Conservation (phyloP, 2,888 invertebrate genomes). For the Trachelus iudaicus region DNA sequence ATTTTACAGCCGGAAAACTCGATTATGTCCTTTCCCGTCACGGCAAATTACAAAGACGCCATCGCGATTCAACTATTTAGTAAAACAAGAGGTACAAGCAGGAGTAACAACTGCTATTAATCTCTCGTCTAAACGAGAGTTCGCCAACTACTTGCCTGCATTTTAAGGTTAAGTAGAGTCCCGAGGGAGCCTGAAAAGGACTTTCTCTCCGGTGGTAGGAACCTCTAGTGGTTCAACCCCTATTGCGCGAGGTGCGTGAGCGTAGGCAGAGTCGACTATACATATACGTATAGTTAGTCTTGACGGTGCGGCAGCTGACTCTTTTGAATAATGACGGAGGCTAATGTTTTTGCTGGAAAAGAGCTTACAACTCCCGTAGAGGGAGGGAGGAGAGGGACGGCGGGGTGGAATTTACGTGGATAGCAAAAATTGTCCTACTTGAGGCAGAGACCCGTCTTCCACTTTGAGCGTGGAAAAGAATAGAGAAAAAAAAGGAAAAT, state of each 20-base stretch:
- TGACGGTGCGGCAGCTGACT: background rate
- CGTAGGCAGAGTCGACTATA: too few species aligned
- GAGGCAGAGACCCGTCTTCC: too few species aligned
- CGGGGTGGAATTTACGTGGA: too few species aligned
- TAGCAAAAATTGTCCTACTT: too few species aligned
- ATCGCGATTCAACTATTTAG: slow-evolving; percentile 1
- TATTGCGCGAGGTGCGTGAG: too few species aligned
- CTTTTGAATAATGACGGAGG: slow-evolving; percentile 3
- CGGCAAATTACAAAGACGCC: too few species aligned
- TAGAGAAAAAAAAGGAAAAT: too few species aligned
- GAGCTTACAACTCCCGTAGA: background rate
- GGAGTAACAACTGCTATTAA: slow-evolving; percentile 3
- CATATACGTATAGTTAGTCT: too few species aligned
- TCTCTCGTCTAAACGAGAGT: slow-evolving; percentile 1
- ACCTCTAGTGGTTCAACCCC: background rate
- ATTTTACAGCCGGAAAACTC: too few species aligned
- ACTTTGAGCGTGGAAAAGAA: too few species aligned
- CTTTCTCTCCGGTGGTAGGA: background rate
- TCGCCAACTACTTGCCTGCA: background rate
- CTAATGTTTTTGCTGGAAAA: background rate
- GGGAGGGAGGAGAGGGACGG: too few species aligned
- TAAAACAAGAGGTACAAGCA: background rate
- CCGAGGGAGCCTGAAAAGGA: background rate
- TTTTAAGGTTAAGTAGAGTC: slow-evolving; percentile 4
- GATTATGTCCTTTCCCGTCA: too few species aligned